phyloP scores from a whole-genome alignment of 2,888 invertebrate species.

The Glyphotaelius pellucidus region DNA sequence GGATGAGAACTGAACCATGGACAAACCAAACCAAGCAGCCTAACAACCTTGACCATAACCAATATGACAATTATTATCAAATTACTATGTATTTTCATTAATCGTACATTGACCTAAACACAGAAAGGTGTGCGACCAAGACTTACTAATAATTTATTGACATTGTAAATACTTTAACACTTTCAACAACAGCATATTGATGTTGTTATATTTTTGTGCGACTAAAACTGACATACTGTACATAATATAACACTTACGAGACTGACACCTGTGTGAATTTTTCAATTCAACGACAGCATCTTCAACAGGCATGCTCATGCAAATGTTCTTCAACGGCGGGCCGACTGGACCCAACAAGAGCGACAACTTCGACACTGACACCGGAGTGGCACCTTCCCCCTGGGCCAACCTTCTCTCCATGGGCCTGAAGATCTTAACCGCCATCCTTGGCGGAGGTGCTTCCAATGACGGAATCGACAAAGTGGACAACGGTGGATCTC shows the following conservation, averaged over 20 bases:
- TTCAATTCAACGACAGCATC: neutral
- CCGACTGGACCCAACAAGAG: slow-evolving; percentile 88
- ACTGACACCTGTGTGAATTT: neutral
- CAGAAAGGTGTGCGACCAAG: neutral
- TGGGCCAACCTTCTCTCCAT: slow-evolving; percentile 93
- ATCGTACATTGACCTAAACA: neutral
- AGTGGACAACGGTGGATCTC: slow-evolving; percentile 91
- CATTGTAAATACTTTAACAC: neutral
- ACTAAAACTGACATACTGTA: neutral
- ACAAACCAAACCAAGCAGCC: neutral
- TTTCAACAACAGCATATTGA: neutral
- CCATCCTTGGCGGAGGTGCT: slow-evolving; percentile 86
- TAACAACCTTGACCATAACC: neutral
- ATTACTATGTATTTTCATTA: no score
- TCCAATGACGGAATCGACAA: slow-evolving; percentile 92
- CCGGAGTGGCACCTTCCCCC: slow-evolving; percentile 84
- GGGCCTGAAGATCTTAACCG: slow-evolving; percentile 90
- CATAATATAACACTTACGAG: neutral
- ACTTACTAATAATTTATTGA: neutral
- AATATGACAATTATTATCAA: neutral
- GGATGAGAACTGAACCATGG: neutral
- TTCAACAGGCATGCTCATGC: slow-evolving; percentile 85
- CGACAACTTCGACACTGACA: slow-evolving; percentile 84
- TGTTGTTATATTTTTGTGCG: neutral
- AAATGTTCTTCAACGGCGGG: slow-evolving; percentile 88